phyloP scores from a whole-genome alignment of 2,797 vertebrate species.

The Enteromius afrohamiltoni region DNA sequence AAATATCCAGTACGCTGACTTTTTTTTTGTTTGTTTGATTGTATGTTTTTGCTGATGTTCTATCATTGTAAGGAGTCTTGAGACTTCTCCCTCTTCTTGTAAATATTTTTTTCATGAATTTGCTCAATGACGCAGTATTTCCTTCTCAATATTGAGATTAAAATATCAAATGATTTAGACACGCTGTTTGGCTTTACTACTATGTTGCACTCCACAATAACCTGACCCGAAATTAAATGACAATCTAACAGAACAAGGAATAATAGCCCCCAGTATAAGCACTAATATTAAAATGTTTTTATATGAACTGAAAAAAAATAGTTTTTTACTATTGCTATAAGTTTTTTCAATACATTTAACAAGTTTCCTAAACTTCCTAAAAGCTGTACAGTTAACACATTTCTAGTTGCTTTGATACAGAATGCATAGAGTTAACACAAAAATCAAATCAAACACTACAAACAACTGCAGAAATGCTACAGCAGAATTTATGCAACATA shows the following conservation, averaged over 20 bases:
- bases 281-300: not conserved
- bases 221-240: not conserved
- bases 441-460: not conserved
- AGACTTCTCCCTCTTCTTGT: slow-evolving; percentile 66
- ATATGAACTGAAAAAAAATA: no score
- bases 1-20: slow-evolving; percentile 67
- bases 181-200: not conserved
- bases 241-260: not conserved
- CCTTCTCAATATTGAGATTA: slow-evolving; percentile 68
- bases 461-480: not conserved
- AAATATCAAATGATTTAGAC: slow-evolving; percentile 62
- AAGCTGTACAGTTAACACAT: no score
- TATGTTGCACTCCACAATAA: not conserved
- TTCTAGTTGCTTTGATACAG: no score
- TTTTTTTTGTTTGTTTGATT: slow-evolving; percentile 54
- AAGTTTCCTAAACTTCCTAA: not conserved
- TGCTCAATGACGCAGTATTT: slow-evolving; percentile 71
- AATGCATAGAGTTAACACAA: not conserved
- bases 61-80: slow-evolving; percentile 65
- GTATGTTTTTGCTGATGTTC: slow-evolving; percentile 76
- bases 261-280: not conserved
- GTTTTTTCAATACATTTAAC: no score
- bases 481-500: not conserved
- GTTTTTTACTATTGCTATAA: no score
- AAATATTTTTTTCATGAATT: slow-evolving; percentile 79